Evolutionary conservation across 37 sponge, comb jelly and placozoan species (phyloP).

Genomic region (Lycopodina hypogea): DNA sequence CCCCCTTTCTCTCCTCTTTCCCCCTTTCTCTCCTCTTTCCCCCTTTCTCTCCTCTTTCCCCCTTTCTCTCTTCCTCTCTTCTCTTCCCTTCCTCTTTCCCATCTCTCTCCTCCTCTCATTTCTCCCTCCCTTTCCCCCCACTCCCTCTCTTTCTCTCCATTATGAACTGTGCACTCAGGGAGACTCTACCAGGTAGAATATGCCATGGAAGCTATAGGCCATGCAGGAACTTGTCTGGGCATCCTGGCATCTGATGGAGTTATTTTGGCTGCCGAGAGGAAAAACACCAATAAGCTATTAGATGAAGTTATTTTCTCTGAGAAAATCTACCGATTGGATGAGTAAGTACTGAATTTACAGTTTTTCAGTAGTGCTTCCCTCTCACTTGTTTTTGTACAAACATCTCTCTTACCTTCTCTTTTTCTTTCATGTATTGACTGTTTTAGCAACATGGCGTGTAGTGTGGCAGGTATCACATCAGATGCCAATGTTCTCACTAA

Average conservation of each 20-base stretch:
- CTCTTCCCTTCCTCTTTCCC: too few species aligned
- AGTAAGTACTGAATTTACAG: conserved; percentile 38
- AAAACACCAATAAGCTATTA: conserved; percentile 87
- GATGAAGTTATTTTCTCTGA: conserved; percentile 93
- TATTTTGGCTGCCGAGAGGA: conserved; percentile 92
- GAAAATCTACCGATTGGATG: conserved; percentile 91
- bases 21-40: too few species aligned
- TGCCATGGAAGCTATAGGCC: conserved; percentile 97
- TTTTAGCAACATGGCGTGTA: conserved; percentile 90
- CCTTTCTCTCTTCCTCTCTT: background rate
- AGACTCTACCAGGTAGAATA: conserved; percentile 98
- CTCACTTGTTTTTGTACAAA: background rate
- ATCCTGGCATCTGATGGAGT: conserved; percentile 94
- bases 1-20: too few species aligned
- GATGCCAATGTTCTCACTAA: conserved; percentile 96
- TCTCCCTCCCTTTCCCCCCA: background rate
- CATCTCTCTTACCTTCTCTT: background rate
- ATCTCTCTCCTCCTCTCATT: too few species aligned
- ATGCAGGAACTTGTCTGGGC: conserved; percentile 96
- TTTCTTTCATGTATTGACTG: background rate
- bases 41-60: background rate
- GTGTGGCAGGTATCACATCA: conserved; percentile 98
- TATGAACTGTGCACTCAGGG: conserved; percentile 35
- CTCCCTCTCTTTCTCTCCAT: background rate
- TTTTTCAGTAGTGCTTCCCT: background rate